Evolutionary conservation across 2,797 vertebrate species (phyloP).

Genomic region (Aratinga solstitialis): DNA sequence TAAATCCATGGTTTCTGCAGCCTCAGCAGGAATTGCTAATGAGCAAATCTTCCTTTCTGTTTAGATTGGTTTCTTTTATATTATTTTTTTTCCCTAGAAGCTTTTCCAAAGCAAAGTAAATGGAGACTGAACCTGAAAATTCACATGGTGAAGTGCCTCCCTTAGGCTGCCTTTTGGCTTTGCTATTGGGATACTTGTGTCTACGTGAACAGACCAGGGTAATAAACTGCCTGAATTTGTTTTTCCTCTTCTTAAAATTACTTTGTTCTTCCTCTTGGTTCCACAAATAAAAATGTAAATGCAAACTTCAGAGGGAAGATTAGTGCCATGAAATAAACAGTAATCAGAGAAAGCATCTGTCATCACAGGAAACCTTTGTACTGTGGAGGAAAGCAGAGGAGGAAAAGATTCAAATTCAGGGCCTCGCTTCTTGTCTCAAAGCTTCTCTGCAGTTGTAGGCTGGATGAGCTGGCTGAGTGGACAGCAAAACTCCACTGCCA

Average conservation of each 20-base stretch:
- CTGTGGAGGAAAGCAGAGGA: background rate
- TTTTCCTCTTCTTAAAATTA: background rate
- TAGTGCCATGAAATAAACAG: background rate
- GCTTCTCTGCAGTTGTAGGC: background rate
- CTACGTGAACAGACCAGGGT: background rate
- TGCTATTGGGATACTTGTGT: background rate
- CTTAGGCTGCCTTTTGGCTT: background rate
- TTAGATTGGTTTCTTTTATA: background rate
- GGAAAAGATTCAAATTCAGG: background rate
- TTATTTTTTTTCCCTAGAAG: background rate
- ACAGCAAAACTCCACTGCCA: background rate
- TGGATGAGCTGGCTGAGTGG: background rate
- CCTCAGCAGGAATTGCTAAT: slow-evolving; percentile 34
- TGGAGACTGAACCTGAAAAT: background rate
- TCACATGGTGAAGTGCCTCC: background rate
- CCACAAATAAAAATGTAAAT: slow-evolving; percentile 7
- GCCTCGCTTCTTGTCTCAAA: background rate
- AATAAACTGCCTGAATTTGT: background rate
- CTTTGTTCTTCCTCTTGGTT: background rate
- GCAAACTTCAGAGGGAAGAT: background rate
- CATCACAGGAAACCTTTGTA: background rate
- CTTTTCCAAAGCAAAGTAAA: background rate
- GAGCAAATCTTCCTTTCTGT: background rate
- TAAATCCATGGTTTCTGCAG: slow-evolving; percentile 23
- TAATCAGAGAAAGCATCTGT: background rate